Evolutionary conservation across 2,113 vertebrate species (phyloP).

Genomic region (Gallinago media): DNA sequence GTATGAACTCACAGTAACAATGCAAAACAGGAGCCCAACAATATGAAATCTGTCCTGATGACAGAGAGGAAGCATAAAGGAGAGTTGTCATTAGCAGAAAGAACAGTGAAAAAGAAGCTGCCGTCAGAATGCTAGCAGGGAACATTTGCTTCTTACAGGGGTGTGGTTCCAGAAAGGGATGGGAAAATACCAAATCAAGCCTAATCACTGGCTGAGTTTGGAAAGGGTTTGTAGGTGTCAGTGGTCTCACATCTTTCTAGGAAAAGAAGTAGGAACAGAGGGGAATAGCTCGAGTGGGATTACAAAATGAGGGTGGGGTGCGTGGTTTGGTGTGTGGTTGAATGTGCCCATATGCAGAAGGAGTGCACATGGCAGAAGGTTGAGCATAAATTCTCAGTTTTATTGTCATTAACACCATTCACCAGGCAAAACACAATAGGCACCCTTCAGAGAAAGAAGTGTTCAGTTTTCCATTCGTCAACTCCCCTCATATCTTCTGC

Average conservation of each 20-base stretch:
- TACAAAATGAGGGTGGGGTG: not conserved
- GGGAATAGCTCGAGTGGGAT: not conserved
- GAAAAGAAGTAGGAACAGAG: not conserved
- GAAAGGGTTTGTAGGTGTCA: not conserved
- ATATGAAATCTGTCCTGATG: not conserved
- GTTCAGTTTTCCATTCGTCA: not conserved
- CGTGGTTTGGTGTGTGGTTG: accelerated
- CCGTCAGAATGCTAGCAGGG: not conserved
- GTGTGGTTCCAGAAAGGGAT: not conserved
- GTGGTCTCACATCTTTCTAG: not conserved
- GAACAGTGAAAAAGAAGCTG: not conserved
- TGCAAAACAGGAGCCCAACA: not conserved
- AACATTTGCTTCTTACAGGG: not conserved
- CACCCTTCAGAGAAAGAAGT: not conserved
- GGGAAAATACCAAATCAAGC: not conserved
- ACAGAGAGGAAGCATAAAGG: not conserved
- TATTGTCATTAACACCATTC: not conserved
- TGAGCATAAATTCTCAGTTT: not conserved
- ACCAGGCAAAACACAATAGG: not conserved
- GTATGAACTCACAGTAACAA: not conserved
- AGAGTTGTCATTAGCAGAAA: not conserved
- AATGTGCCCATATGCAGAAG: accelerated
- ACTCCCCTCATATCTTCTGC: accelerated
- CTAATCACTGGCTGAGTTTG: no score
- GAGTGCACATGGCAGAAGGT: not conserved